Conservation (phyloP, 2,797 vertebrate species). For the Phrynocephalus vlangalii region DNA sequence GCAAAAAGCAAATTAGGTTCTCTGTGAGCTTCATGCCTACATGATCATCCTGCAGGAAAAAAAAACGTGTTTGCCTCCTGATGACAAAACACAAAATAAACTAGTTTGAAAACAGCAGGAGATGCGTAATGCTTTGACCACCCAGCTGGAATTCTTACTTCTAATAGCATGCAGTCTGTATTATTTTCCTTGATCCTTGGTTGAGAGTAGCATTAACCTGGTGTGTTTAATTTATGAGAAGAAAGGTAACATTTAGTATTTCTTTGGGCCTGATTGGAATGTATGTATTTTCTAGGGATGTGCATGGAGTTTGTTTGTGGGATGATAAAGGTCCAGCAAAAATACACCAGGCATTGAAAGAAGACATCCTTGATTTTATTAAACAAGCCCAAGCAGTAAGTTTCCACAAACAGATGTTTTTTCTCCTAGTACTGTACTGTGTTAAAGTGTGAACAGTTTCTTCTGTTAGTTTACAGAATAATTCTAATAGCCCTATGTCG, state of each 20-base stretch:
- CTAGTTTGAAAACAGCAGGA: too few species aligned
- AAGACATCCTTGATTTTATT: conserved; percentile 99
- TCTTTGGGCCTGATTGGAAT: conserved; percentile 43
- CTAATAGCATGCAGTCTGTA: too few species aligned
- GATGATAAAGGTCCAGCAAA: conserved; percentile 99
- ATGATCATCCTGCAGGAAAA: too few species aligned
- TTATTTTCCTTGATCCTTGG: neutral
- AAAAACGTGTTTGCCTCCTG: too few species aligned
- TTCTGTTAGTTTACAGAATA: conserved; percentile 27
- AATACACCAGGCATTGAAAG: conserved; percentile 98
- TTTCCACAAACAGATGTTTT: conserved; percentile 57
- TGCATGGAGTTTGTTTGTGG: conserved; percentile 98
- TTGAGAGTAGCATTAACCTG: neutral
- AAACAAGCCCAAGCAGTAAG: conserved; percentile 98
- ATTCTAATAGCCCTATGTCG: neutral
- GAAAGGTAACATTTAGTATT: neutral
- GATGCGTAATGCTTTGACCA: too few species aligned
- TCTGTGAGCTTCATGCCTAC: too few species aligned
- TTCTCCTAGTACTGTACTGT: conserved; percentile 2
- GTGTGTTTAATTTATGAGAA: neutral
- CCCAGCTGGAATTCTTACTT: too few species aligned
- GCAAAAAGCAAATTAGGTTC: too few species aligned
- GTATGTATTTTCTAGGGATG: conserved; percentile 85
- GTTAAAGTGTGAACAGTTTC: conserved; percentile 41
- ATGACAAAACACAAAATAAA: too few species aligned